These are phyloP conservation scores for human DNA, from an alignment of 2,113 vertebrate species.

Conservation along the genomic window DNA sequence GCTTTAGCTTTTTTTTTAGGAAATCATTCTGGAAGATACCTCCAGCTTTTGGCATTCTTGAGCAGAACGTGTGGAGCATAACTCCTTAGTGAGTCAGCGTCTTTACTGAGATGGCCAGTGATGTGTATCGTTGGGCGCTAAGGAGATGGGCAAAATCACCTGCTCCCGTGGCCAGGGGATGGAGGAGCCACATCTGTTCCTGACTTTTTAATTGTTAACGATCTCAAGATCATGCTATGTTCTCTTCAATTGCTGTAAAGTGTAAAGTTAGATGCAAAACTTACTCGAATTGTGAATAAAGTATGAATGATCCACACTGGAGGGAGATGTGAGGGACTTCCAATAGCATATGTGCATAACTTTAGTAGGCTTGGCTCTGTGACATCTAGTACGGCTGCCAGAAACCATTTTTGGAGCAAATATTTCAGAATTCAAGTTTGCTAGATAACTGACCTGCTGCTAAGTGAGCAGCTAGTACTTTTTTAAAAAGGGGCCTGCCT, in stretches of 20 bases:
- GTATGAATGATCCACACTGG: not conserved
- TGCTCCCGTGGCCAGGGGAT: rapidly evolving
- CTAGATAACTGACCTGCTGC: not conserved
- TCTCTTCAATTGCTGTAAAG: not conserved
- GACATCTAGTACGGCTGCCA: not conserved
- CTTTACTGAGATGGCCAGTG: rapidly evolving
- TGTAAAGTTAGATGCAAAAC: not conserved
- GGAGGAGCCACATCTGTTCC: not conserved
- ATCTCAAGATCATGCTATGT: no score
- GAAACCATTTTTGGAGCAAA: not conserved
- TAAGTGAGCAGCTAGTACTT: not conserved
- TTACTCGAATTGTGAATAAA: not conserved
- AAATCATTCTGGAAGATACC: not conserved
- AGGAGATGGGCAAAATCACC: rapidly evolving
- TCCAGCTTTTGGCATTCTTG: not conserved
- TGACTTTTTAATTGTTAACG: not conserved
- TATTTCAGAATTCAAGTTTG: not conserved
- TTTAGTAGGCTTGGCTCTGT: not conserved
- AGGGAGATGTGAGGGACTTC: not conserved
- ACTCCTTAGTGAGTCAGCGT: no score
- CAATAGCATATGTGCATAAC: rapidly evolving
- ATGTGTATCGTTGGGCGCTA: rapidly evolving
- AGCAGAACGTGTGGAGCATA: rapidly evolving
- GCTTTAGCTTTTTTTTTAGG: not conserved
- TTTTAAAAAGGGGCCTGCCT: not conserved